These are phyloP conservation scores for Tragopan temminckii DNA, from an alignment of 2,797 vertebrate genomes.

Conservation along the genomic window DNA sequence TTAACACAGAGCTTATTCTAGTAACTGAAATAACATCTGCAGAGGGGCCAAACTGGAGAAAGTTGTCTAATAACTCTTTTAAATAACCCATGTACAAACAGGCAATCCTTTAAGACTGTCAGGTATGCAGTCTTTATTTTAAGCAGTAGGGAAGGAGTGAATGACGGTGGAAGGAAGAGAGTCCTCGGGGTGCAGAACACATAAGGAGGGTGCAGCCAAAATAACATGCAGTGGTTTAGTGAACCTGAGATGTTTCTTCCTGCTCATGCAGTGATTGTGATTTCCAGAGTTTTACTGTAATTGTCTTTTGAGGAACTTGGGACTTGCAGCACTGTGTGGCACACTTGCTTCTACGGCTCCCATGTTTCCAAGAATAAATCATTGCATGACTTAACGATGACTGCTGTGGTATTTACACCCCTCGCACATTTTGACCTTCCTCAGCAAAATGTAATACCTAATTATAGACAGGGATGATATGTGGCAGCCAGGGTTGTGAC, in stretches of 20 bases:
- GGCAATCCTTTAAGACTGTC: neutral
- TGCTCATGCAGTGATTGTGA: neutral
- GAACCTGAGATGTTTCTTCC: neutral
- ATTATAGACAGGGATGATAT: slow-evolving; percentile 38
- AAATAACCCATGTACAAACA: neutral
- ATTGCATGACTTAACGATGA: slow-evolving; percentile 55
- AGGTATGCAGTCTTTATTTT: neutral
- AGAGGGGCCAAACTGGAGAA: slow-evolving; percentile 16
- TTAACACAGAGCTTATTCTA: neutral
- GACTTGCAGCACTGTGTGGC: neutral
- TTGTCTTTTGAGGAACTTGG: neutral
- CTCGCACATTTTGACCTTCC: slow-evolving; percentile 56
- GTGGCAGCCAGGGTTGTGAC: neutral
- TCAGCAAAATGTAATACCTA: slow-evolving; percentile 61
- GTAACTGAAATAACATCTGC: slow-evolving; percentile 13
- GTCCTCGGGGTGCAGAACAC: neutral
- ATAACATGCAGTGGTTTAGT: fast-evolving
- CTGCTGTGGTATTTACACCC: slow-evolving; percentile 56
- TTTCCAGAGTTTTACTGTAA: neutral
- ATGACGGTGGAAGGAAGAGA: neutral
- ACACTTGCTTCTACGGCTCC: neutral
- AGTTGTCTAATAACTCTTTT: neutral
- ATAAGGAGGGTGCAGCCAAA: neutral
- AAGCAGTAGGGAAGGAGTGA: neutral
- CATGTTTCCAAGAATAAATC: slow-evolving; percentile 68